Evolutionary conservation across 1,140 invertebrate genomes (phyloP), one percentile per base, ranked within the genome.

Genomic region (Bombus ignitus): DNA sequence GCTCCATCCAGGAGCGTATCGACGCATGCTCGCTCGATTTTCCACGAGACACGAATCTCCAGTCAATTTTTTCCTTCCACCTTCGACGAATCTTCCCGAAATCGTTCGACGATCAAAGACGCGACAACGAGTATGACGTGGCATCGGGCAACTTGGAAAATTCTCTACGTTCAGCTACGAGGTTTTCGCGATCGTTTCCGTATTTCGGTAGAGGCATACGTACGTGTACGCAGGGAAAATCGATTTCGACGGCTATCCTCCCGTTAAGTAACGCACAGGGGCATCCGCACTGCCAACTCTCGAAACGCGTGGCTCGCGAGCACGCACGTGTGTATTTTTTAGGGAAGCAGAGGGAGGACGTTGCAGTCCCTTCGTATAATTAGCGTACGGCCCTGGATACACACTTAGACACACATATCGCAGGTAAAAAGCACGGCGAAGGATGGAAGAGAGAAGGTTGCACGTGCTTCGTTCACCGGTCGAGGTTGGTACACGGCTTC

Each of bases 401-500:
- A 68, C 71, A 59, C 77, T 53, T 87, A 75, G 62, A n/a, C 76
- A 81, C 32, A 37, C 66, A 2, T 73, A 81, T 73, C 83, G 78
- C 65, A 91, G 68, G 77, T 78, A 92, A 92, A 73, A 85, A 81
- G 75, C 39, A 78, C 77, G 89, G n/a, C 72, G 83, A 74, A 89
- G 71, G 62, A 78, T 77, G 62, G 79, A 85, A 88, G 35, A 6
- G 71, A 84, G 77, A 62, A 76, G 85, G 78, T 89, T 92, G 81
- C 85, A 87, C 83, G 80, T 90, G 86, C 76, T 89, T 85, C 75
- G 91, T 91, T 86, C 87, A 84, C 75, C 86, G 86, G 84, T 74
- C 88, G 76, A 89, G 87, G 84, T 86, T 77, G 83, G 89, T 89
- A 85, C 83, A 73, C 85, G 82, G 88, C 90, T 91, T 84, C 86